Percentiles rank a stretch among this genome's conserved stretches.
These are phyloP conservation scores for Aythya baeri DNA, from an alignment of 2,113 vertebrate genomes.

Conservation along the genomic window DNA sequence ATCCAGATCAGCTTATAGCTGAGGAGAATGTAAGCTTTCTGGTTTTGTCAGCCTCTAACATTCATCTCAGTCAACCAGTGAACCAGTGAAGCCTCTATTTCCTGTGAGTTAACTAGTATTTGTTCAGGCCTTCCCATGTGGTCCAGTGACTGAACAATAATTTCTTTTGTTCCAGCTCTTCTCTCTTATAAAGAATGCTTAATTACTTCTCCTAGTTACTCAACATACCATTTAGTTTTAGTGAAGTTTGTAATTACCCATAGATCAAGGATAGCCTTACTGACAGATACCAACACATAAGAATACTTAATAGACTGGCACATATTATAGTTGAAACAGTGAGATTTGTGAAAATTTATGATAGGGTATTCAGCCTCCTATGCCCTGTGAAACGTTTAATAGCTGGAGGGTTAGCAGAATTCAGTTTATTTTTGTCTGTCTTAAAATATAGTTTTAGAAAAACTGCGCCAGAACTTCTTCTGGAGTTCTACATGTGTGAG, in stretches of 20 bases:
- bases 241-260: background rate
- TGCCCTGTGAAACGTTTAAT: background rate
- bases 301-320: background rate
- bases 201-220: constrained; percentile 13
- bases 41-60: background rate
- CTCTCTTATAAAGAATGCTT: background rate
- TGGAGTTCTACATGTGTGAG: background rate
- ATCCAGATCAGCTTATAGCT: background rate
- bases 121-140: background rate
- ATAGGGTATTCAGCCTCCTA: background rate
- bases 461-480: background rate
- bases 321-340: background rate
- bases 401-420: background rate
- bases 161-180: background rate
- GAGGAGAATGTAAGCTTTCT: background rate
- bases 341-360: background rate
- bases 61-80: background rate
- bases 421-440: background rate
- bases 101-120: constrained; percentile 1
- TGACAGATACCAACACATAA: background rate
- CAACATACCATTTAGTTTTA: background rate
- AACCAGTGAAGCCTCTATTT: background rate
- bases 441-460: background rate
- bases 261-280: background rate
- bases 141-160: background rate